Evolutionary conservation across 2,113 vertebrate species (phyloP), one percentile per base, ranked within the genome.

Genomic region (Callospermophilus lateralis): DNA sequence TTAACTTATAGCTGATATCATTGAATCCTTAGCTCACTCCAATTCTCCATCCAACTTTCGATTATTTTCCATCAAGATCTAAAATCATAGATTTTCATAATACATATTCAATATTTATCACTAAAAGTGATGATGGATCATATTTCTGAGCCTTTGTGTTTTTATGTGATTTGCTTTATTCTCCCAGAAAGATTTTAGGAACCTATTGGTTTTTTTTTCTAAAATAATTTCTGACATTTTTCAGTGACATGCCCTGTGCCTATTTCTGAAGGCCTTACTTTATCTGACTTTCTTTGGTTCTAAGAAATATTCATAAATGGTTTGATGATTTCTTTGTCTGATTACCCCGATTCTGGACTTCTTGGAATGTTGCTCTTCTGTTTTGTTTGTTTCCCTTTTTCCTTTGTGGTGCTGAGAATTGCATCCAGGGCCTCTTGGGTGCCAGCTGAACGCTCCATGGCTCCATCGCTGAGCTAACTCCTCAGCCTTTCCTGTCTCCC

Each of bases 51-150:
- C 30, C 3, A n/a, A 20, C 37, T 84, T 93, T 48, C 15, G 78
- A 6, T 68, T 55, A 76, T 84, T 95, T 85, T 74, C n/a, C 72
- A 65, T 86, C 20, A 92, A 81, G 95, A 70, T 95, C 22, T 20
- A 68, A 67, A 92, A 77, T 63, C 3, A 20, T 22, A 55, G 7
- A 55, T 1, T 48, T 91, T 89, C 19, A 72, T 70, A 74, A 24
- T 81, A 78, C 45, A 55, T 85, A 77, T 55, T 68, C 73, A 77
- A 3, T 55, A 81, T 87, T 86, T 77, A 42, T 55, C 61, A 87
- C 30, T 89, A 30, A 85, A 81, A 84, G 28, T 76, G 2, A 76
- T 32, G 30, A 70, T 45, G 6, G 15, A 19, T 93, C 7, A 19
- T 34, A 80, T n/a, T 89, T 79, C 39, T 68, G 15, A 61, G 73